A percentile compares a stretch with the other conserved stretches of the same genome.
phyloP scores from a whole-genome alignment of 2,888 invertebrate species.

The Eulithis testata region DNA sequence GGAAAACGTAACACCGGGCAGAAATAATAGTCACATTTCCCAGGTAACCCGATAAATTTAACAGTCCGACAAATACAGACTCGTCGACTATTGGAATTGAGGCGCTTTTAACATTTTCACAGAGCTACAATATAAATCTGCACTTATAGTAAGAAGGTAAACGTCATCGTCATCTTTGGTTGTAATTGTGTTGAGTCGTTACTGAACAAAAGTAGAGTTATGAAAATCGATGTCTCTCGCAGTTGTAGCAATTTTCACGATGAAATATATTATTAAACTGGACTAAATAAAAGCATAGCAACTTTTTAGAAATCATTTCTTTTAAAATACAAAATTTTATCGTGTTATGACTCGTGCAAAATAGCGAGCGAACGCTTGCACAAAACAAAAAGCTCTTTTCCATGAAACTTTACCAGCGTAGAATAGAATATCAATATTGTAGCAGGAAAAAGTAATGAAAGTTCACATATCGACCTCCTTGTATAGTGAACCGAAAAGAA shows the following conservation, averaged over 20 bases:
- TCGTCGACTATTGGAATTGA: constrained; percentile 16
- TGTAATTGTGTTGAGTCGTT: too few species aligned
- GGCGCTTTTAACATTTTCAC: constrained; percentile 11
- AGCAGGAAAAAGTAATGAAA: constrained; percentile 25
- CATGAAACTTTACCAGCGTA: constrained; percentile 5
- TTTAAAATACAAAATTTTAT: background rate
- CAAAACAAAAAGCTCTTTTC: constrained; percentile 8
- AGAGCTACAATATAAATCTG: background rate
- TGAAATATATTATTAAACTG: background rate
- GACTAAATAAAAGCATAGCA: background rate
- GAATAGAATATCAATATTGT: constrained; percentile 16
- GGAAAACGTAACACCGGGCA: constrained; percentile 23
- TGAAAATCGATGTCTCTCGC: too few species aligned
- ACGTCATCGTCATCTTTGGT: too few species aligned
- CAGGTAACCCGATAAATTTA: constrained; percentile 58
- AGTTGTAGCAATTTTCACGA: too few species aligned
- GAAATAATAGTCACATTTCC: constrained; percentile 53
- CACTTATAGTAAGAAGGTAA: background rate
- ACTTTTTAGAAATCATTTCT: background rate
- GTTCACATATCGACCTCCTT: constrained; percentile 31
- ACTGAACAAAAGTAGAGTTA: too few species aligned
- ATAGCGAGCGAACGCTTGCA: background rate
- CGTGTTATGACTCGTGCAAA: background rate
- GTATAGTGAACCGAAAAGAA: constrained; percentile 35
- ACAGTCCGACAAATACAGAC: constrained; percentile 54